Conservation (phyloP, 1,140 invertebrate species). For the Drosophila arizonae region DNA sequence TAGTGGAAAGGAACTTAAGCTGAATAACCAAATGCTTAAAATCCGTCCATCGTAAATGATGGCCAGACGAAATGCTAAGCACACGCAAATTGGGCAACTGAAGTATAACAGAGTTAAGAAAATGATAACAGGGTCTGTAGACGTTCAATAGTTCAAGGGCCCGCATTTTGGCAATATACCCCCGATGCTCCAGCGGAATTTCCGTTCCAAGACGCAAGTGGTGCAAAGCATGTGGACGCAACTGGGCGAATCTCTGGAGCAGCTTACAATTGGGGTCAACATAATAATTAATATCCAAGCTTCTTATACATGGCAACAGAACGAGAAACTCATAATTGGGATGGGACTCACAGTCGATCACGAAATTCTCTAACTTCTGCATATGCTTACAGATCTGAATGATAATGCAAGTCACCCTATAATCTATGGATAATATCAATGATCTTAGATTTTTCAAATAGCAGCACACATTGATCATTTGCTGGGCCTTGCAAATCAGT, state of each 20-base stretch:
- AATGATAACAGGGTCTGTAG: not conserved
- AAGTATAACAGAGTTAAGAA: constrained; percentile 8
- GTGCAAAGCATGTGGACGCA: constrained; percentile 5
- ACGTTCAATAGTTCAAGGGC: constrained; percentile 17
- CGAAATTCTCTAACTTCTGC: constrained; percentile 13
- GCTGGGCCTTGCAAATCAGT: not conserved
- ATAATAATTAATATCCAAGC: constrained; percentile 28
- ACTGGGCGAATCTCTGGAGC: constrained; percentile 14
- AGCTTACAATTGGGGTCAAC: not conserved
- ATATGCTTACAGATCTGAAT: constrained; percentile 19
- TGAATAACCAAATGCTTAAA: constrained; percentile 20
- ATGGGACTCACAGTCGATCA: constrained; percentile 11
- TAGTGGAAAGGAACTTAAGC: constrained; percentile 7
- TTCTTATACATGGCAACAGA: not conserved
- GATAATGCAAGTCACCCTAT: constrained; percentile 3
- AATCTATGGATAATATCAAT: constrained; percentile 10
- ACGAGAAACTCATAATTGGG: constrained; percentile 28
- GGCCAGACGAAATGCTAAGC: constrained; percentile 11
- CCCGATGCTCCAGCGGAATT: not conserved
- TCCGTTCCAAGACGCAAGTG: constrained; percentile 22
- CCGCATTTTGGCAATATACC: constrained; percentile 1
- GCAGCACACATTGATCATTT: constrained; percentile 6
- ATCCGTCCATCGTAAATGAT: constrained; percentile 1
- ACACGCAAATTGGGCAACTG: constrained; percentile 2
- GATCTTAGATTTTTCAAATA: constrained; percentile 19